Conservation (phyloP, 2,888 invertebrate species). For the Pristionchus fissidentatus region DNA sequence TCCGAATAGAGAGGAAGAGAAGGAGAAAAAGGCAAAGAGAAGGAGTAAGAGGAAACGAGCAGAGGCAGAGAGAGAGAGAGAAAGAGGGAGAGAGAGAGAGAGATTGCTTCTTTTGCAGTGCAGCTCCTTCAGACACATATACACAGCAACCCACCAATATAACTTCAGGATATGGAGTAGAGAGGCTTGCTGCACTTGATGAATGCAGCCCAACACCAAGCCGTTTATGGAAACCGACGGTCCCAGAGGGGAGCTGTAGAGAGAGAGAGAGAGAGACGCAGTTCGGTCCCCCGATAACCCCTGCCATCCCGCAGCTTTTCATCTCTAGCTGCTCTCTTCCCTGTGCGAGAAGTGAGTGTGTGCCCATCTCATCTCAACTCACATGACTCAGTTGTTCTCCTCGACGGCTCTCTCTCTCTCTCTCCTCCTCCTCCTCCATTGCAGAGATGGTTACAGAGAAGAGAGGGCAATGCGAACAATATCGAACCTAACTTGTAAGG, state of each 20-base stretch:
- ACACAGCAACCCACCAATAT: not conserved
- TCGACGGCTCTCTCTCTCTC: not conserved
- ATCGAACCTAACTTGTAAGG: too few relatives aligned
- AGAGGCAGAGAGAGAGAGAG: slow-evolving; percentile 9
- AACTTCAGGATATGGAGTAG: not conserved
- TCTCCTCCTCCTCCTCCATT: not conserved
- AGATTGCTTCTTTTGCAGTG: not conserved
- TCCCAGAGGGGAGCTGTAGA: slow-evolving; percentile 1
- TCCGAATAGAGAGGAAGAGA: slow-evolving; percentile 12
- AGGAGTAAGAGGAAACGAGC: not conserved
- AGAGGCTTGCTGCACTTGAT: not conserved
- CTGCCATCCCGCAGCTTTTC: not conserved
- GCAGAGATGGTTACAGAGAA: too few relatives aligned
- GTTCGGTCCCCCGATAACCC: not conserved
- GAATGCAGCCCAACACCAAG: not conserved
- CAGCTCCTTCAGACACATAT: not conserved
- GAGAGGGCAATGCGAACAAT: too few relatives aligned
- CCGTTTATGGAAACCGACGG: not conserved
- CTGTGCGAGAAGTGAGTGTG: too few relatives aligned
- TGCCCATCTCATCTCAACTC: not conserved
- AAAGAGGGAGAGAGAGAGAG: not conserved
- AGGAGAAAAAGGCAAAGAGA: slow-evolving; percentile 20
- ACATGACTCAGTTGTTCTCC: slow-evolving; percentile 17
- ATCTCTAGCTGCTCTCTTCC: not conserved
- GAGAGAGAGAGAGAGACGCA: not conserved